A percentile compares a stretch with the other conserved stretches of the same genome.
Conservation (phyloP, 1,140 invertebrate genomes). For the Orius insidiosus region DNA sequence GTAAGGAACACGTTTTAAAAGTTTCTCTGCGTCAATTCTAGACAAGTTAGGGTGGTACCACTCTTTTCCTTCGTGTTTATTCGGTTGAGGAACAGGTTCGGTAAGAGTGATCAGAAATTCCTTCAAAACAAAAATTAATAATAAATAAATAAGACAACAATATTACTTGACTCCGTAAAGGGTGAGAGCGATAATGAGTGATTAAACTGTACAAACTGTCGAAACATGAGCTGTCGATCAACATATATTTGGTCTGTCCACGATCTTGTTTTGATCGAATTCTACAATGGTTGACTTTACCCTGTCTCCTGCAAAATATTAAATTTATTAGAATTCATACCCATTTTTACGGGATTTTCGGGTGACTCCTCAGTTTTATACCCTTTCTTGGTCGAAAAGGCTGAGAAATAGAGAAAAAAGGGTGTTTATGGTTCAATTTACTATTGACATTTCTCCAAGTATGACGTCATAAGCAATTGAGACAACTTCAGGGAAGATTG, state of each 20-base stretch:
- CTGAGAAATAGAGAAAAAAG: too few species aligned
- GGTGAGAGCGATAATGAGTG: slow-evolving; percentile 73
- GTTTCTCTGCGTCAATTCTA: slow-evolving; percentile 67
- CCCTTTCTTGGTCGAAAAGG: too few species aligned
- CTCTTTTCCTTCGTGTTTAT: slow-evolving; percentile 82
- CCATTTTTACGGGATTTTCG: too few species aligned
- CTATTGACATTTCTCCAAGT: not conserved
- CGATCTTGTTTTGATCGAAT: slow-evolving; percentile 79
- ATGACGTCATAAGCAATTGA: not conserved
- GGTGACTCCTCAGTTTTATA: too few species aligned
- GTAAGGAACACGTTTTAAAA: slow-evolving; percentile 57
- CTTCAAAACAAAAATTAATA: slow-evolving; percentile 23
- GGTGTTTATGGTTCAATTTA: too few species aligned
- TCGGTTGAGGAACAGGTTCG: slow-evolving; percentile 87
- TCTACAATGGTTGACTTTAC: slow-evolving; percentile 79
- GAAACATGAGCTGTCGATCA: slow-evolving; percentile 77
- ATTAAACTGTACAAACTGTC: slow-evolving; percentile 87
- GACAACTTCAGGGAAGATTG: not conserved
- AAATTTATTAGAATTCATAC: not conserved
- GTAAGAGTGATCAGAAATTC: slow-evolving; percentile 75
- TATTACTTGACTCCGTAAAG: slow-evolving; percentile 57
- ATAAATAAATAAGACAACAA: not conserved
- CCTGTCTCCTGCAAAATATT: slow-evolving; percentile 42
- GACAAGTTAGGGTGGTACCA: slow-evolving; percentile 80
- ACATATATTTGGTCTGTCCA: slow-evolving; percentile 75